Base-by-base conservation (phyloP, 2,888 invertebrate species). In the Sthenelais limicola region DNA sequence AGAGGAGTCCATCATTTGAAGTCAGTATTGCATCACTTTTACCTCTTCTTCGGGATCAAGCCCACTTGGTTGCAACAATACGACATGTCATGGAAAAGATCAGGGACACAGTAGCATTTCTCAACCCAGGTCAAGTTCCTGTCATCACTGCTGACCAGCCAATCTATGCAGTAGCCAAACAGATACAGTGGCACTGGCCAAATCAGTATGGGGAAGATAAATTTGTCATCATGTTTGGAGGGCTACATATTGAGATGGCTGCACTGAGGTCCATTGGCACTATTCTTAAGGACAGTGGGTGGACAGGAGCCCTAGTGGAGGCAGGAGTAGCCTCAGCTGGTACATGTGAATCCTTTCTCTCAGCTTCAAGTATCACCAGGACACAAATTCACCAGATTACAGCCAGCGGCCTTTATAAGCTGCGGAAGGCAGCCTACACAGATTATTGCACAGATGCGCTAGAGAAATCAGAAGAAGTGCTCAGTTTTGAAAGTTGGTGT, bases 241-340 rank as follows among this genome's bases (percentile, higher is more conserved):
- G 83, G 3, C 74, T 84, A 43, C 83, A 84, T 72, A 82, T 80
- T 62, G 82, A 84, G 67, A 80, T 82, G 77, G 80, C 81, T 15
- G 72, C 77, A 21, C 70, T 81, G 71, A 80, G 75, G 58, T 73
- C 77, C 2, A 35, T 82, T 21, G 82, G 82, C 12, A 71, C 73
- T 49, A 72, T 75, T 51, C 71, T 83, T 5, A 51, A 79, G 28
- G 79, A 73, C 30, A 80, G 78, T 74, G 83, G 82, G 3, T 78
- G 77, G 79, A 76, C 76, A 51, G 48, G 62, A 15, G 74, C 73
- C 35, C 66, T 80, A 3, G 74, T 75, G 7, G 73, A 77, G 47
- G 77, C 79, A 54, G 74, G 68, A 26, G 66, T 80, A 33, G 76
- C 80, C n/a, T 58, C 79, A 12, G 26, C 78, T 52, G 82, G 82